Conservation (phyloP, 2,888 invertebrate species). For the Polyploca ridens region DNA sequence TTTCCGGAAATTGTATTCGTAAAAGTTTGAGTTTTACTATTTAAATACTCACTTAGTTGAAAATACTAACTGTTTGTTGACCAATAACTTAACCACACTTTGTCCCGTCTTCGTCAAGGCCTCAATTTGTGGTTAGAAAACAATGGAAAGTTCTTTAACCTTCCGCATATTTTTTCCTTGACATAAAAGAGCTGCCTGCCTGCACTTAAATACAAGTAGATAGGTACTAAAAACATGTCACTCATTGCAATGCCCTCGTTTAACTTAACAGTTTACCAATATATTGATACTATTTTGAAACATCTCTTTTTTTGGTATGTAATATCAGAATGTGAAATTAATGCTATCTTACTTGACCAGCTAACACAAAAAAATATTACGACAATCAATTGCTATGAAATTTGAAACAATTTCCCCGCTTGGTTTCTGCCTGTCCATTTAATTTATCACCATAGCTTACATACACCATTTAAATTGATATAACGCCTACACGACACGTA, state of each 20-base stretch:
- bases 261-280: no score
- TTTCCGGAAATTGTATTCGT: background rate
- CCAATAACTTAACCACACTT: background rate
- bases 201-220: no score
- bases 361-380: no score
- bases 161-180: slow-evolving; percentile 11
- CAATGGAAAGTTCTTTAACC: slow-evolving; percentile 25
- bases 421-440: no score
- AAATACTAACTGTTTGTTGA: background rate
- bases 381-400: no score
- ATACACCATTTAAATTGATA: background rate
- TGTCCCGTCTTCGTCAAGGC: slow-evolving; percentile 1
- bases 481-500: slow-evolving; percentile 27
- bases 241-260: no score
- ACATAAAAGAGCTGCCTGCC: background rate
- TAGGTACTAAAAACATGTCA: no score
- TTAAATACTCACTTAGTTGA: background rate
- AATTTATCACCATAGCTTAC: background rate
- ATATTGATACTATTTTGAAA: no score
- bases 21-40: background rate
- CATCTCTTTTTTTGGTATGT: no score
- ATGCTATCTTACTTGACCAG: no score
- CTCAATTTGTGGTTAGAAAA: slow-evolving; percentile 15
- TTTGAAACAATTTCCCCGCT: no score
- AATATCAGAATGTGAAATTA: no score